These are phyloP conservation scores for Mythimna vitellina DNA, from an alignment of 2,888 invertebrate species.

Conservation along the genomic window DNA sequence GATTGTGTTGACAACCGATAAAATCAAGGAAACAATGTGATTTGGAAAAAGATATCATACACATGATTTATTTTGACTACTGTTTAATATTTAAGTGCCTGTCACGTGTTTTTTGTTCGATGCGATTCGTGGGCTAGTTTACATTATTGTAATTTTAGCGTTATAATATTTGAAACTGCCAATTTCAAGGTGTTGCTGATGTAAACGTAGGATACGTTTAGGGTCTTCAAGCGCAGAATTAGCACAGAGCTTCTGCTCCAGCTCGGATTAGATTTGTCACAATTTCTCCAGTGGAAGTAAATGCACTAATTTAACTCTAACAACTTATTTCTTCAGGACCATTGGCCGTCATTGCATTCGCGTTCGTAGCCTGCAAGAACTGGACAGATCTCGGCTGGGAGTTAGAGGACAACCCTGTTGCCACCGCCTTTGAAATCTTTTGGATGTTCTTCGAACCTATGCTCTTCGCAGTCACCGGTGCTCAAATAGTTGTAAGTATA, in stretches of 20 bases:
- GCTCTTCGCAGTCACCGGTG: conserved; percentile 97
- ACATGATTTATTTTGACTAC: conserved; percentile 43
- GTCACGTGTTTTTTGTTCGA: conserved; percentile 26
- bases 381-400: conserved; percentile 97
- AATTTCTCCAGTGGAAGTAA: not conserved
- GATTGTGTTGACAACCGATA: conserved; percentile 67
- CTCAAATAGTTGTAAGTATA: conserved; percentile 94
- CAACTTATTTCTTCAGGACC: conserved; percentile 91
- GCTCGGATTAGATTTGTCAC: not conserved
- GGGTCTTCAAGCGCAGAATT: not conserved
- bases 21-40: conserved; percentile 65
- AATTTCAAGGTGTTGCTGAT: not conserved
- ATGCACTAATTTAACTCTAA: not conserved
- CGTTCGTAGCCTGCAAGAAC: conserved; percentile 95
- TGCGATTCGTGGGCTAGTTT: not conserved
- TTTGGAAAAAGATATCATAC: conserved; percentile 55
- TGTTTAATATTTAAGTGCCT: conserved; percentile 45
- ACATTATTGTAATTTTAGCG: not conserved
- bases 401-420: conserved; percentile 96
- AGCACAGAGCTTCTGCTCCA: not conserved
- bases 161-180: not conserved
- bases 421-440: conserved; percentile 96
- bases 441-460: conserved; percentile 99
- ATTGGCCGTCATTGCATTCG: conserved; percentile 95
- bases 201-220: not conserved